Percentiles rank a stretch among this genome's conserved stretches.
phyloP scores from a whole-genome alignment of 1,140 invertebrate genomes.

The Rhysida immarginata region DNA sequence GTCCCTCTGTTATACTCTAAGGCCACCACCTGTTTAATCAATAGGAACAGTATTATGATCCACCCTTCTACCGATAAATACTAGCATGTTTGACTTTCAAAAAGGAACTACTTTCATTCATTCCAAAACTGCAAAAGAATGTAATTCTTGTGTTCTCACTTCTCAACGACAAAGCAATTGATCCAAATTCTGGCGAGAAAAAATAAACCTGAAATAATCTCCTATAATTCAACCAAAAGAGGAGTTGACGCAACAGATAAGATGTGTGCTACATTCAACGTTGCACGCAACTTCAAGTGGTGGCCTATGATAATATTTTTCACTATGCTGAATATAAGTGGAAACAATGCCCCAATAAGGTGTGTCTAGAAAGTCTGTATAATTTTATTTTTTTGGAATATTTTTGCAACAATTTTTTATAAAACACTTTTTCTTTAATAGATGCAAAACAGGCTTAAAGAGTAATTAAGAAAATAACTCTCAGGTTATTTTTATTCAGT shows the following conservation, averaged over 20 bases:
- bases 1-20: no score
- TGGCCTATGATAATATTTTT: neutral
- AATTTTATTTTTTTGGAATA: no score
- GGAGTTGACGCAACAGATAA: neutral
- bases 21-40: no score
- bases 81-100: neutral
- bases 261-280: neutral
- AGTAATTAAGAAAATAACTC: no score
- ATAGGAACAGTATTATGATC: no score
- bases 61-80: no score
- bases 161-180: neutral
- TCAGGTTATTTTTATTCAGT: no score
- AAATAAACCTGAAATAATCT: neutral
- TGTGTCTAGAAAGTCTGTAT: no score
- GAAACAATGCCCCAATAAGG: neutral
- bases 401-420: no score
- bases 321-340: neutral
- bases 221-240: neutral
- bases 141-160: neutral
- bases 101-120: neutral
- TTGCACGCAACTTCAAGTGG: neutral
- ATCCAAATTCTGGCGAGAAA: neutral
- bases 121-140: neutral
- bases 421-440: no score
- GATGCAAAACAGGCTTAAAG: no score